Percentiles rank a stretch among this genome's conserved stretches.
Evolutionary conservation across 2,888 invertebrate genomes (phyloP).

Genomic region (Aelia acuminata): DNA sequence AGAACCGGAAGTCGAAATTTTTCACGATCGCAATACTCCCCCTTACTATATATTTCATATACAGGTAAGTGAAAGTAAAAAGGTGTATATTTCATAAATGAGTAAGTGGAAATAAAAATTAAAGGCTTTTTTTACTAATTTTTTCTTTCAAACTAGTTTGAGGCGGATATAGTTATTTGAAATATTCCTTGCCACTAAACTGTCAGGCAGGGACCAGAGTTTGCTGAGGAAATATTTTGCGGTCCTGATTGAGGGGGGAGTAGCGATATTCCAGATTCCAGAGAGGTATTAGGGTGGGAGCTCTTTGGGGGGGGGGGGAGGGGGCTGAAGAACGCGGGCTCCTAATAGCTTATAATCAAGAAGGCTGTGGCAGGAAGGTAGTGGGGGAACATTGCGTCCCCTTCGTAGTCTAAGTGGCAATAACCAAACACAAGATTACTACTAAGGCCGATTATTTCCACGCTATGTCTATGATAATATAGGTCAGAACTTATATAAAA

Average conservation of each 20-base stretch:
- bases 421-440: background rate
- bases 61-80: too few relatives aligned
- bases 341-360: slow-evolving; percentile 38
- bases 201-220: background rate
- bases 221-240: slow-evolving; percentile 1
- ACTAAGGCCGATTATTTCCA: background rate
- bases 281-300: background rate
- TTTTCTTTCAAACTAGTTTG: too few relatives aligned
- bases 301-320: background rate
- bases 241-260: background rate
- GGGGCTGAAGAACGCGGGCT: background rate
- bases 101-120: too few relatives aligned
- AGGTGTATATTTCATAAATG: too few relatives aligned
- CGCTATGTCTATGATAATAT: background rate
- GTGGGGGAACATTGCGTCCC: background rate
- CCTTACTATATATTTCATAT: too few relatives aligned
- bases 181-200: background rate
- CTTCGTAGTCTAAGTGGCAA: too few relatives aligned
- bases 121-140: too few relatives aligned
- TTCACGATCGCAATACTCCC: too few relatives aligned
- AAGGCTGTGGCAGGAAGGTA: too few relatives aligned
- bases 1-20: too few relatives aligned
- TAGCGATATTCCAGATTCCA: slow-evolving; percentile 14
- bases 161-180: background rate
- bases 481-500: too few relatives aligned